Evolutionary conservation across 2,113 vertebrate genomes (phyloP), one percentile per base, ranked within the genome.

Genomic region (Thymallus thymallus): DNA sequence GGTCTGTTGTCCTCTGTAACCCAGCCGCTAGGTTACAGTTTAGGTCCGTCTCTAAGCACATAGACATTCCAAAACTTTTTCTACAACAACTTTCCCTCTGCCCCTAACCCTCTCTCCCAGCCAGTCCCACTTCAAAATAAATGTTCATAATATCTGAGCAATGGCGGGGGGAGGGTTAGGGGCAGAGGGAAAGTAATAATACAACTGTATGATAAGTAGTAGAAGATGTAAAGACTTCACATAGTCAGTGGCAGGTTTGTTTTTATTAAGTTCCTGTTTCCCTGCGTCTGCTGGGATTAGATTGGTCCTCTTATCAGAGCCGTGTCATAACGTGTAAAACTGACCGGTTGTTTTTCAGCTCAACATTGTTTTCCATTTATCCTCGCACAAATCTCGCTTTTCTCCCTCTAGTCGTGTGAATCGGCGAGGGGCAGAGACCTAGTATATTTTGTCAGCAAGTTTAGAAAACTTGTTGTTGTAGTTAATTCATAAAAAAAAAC

Each of bases 401-500:
- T 76, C 20, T 67, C 5, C 65, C n/a, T 26, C 24, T 10, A 70
- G 74, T 77, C 75, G 65, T 80, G 70, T 77, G 82, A 84, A 79
- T 68, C 4, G 18, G 69, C 58, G 76, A 56, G n/a, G 80, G 69
- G 84, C 83, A 85, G 76, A 78, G 77, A 74, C 79, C 60, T 72
- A 80, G 73, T 78, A 76, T 73, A 84, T 88, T 84, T 90, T 88
- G 82, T 87, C 82, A 86, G 83, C 75, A 58, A 79, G 84, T 85
- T 80, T 77, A 72, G 80, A 87, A 85, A 90, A 83, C 73, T 67
- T 81, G 76, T 84, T 90, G 81, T 90, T 79, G 73, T 85, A 87
- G 69, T 81, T 90, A 87, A 90, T 88, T 89, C 72, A 82, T 84
- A 84, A 86, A 88, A 81, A 14, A 7, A 77, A 71, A 64, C 29